A percentile compares a stretch with the other conserved stretches of the same genome.
phyloP scores from a whole-genome alignment of 2,888 invertebrate species.

The Proisotoma minuta region DNA sequence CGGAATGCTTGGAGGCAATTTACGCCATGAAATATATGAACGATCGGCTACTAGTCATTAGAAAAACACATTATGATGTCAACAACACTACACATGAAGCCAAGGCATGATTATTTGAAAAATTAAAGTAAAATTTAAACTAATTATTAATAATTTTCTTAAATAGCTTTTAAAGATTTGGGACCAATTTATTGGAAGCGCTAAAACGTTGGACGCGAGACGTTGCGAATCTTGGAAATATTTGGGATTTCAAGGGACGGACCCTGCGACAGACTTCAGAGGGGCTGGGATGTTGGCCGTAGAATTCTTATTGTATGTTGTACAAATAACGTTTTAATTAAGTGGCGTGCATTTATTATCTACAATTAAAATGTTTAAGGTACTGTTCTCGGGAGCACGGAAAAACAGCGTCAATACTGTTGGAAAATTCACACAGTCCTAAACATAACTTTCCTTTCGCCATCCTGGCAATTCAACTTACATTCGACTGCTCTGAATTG shows the following conservation, averaged over 20 bases:
- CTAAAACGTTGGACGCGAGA: too few species aligned
- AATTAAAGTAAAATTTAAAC: neutral
- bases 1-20: constrained; percentile 35
- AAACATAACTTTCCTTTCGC: constrained; percentile 66
- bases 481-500: constrained; percentile 79
- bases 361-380: constrained; percentile 49
- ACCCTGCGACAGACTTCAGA: constrained; percentile 96
- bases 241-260: constrained; percentile 95
- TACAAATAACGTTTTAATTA: too few species aligned
- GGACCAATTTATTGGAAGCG: too few species aligned
- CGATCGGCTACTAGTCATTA: constrained; percentile 25
- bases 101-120: constrained; percentile 24
- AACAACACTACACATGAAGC: constrained; percentile 33
- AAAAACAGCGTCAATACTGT: constrained; percentile 64
- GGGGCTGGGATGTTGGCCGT: constrained; percentile 95
- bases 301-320: constrained; percentile 71
- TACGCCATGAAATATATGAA: constrained; percentile 29
- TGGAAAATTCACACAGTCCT: constrained; percentile 30
- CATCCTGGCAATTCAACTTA: constrained; percentile 81
- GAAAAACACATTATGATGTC: constrained; percentile 24
- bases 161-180: constrained; percentile 24
- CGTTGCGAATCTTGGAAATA: constrained; percentile 91
- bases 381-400: constrained; percentile 75
- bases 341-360: too few species aligned
- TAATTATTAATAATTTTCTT: neutral